Evolutionary conservation across 2,113 vertebrate species (phyloP).

Genomic region (Onychorhynchus coronatus): DNA sequence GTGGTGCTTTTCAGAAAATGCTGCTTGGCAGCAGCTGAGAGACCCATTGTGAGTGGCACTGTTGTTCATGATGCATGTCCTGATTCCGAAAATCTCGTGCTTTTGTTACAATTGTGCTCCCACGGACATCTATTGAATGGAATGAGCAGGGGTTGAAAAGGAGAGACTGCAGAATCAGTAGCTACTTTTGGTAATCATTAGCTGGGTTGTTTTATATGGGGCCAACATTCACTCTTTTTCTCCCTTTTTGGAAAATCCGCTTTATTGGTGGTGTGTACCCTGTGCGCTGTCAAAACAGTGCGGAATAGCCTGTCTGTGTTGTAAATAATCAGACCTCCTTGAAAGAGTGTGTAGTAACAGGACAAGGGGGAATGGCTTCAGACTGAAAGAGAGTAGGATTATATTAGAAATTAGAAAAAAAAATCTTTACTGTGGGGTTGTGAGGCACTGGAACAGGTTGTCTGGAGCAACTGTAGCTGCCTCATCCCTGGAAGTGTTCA

Average conservation of each 20-base stretch:
- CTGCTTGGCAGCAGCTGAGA: not conserved
- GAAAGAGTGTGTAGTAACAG: not conserved
- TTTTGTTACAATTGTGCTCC: not conserved
- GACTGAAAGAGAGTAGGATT: not conserved
- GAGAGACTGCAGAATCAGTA: not conserved
- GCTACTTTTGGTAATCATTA: not conserved
- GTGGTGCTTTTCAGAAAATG: not conserved
- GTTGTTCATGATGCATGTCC: not conserved
- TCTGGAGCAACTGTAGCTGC: not conserved
- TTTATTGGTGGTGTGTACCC: not conserved
- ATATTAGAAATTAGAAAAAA: not conserved
- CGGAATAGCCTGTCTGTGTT: not conserved
- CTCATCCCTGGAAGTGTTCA: not conserved
- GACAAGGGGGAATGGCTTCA: not conserved
- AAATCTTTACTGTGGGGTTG: not conserved
- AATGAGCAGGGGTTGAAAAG: not conserved
- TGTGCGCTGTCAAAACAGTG: not conserved
- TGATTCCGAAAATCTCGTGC: not conserved
- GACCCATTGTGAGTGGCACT: not conserved
- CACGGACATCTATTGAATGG: not conserved
- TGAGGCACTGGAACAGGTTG: not conserved
- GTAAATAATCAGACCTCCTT: not conserved
- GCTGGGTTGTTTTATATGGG: not conserved
- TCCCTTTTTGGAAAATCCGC: not conserved
- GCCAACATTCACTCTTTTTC: not conserved